Evolutionary conservation across 2,113 vertebrate species (phyloP).

Genomic region (Corapipo altera): DNA sequence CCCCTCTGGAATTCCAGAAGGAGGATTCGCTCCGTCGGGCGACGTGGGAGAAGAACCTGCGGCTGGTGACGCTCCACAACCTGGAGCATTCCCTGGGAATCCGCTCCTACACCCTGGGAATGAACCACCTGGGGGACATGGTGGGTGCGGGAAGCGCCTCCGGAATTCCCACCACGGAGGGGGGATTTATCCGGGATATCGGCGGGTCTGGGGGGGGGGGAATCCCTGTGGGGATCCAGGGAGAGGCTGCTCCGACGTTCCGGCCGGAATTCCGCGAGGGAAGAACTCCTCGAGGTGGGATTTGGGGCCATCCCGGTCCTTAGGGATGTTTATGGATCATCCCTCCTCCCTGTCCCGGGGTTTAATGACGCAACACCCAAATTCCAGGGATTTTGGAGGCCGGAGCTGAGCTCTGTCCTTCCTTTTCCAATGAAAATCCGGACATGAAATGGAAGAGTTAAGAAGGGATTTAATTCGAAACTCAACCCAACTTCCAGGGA

Average conservation of each 20-base stretch:
- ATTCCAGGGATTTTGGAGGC: no score
- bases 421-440: fast-evolving
- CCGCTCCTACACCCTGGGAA: constrained; percentile 78
- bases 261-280: not conserved
- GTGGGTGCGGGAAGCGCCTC: constrained; percentile 39
- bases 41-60: constrained; percentile 83
- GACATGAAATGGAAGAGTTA: not conserved
- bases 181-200: fast-evolving
- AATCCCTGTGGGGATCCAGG: fast-evolving
- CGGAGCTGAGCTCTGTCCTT: not conserved
- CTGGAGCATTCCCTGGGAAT: constrained; percentile 78
- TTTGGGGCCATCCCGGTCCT: not conserved
- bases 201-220: fast-evolving
- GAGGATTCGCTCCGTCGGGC: constrained; percentile 61
- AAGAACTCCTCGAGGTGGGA: fast-evolving
- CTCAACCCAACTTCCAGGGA: not conserved
- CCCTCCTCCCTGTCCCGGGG: fast-evolving
- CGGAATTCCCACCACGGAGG: fast-evolving
- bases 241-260: not conserved
- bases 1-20: constrained; percentile 56
- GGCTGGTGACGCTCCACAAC: constrained; percentile 80
- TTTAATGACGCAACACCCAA: not conserved
- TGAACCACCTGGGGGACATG: constrained; percentile 88
- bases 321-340: not conserved
- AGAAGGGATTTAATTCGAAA: not conserved